These are phyloP conservation scores for Andrena bucephala DNA, from an alignment of 2,888 invertebrate genomes.

Conservation along the genomic window DNA sequence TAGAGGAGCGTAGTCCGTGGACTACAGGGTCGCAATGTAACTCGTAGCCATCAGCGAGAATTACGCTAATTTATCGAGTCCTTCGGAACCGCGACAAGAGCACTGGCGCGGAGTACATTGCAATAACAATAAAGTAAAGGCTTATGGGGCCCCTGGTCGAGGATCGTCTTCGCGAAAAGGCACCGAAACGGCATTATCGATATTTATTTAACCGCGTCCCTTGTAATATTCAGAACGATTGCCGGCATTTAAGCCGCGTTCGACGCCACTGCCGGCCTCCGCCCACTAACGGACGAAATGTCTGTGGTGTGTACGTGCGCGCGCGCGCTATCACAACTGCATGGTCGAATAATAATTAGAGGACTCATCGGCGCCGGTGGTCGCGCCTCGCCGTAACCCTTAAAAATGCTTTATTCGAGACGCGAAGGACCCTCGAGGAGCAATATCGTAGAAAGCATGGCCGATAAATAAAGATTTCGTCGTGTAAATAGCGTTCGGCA, in stretches of 20 bases:
- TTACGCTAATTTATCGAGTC: slow-evolving; percentile 70
- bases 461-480: neutral
- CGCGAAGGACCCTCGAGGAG: neutral
- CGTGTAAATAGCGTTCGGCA: neutral
- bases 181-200: slow-evolving; percentile 71
- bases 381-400: slow-evolving; percentile 55
- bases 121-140: slow-evolving; percentile 77
- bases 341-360: slow-evolving; percentile 71
- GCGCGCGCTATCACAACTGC: slow-evolving; percentile 36
- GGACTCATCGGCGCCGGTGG: slow-evolving; percentile 69
- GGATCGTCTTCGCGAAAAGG: slow-evolving; percentile 72
- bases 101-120: slow-evolving; percentile 56
- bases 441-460: neutral
- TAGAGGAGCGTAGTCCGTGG: neutral
- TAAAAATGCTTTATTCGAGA: slow-evolving; percentile 24
- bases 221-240: slow-evolving; percentile 67
- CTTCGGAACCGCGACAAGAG: slow-evolving; percentile 29
- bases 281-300: slow-evolving; percentile 52
- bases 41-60: slow-evolving; percentile 67
- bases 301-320: slow-evolving; percentile 34
- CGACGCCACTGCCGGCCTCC: slow-evolving; percentile 49
- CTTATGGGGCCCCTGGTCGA: slow-evolving; percentile 67
- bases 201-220: slow-evolving; percentile 72
- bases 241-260: slow-evolving; percentile 66
- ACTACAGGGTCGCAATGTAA: slow-evolving; percentile 44